Evolutionary conservation across 2,888 invertebrate genomes (phyloP).

Genomic region (Fragum fragum): DNA sequence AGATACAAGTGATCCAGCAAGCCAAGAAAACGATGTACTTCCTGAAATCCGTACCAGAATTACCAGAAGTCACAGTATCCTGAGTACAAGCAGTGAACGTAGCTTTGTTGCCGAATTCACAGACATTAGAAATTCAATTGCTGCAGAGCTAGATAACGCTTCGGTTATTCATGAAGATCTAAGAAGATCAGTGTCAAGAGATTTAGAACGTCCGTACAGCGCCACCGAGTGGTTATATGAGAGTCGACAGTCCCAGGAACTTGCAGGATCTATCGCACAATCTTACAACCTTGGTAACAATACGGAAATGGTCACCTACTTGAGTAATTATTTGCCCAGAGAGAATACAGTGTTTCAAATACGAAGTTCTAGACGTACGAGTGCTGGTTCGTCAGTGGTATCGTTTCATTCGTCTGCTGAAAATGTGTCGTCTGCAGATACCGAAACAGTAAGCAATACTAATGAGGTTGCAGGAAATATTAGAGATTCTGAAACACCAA

Average conservation of each 20-base stretch:
- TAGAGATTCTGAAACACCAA: constrained; percentile 58
- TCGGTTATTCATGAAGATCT: constrained; percentile 67
- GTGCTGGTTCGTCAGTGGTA: constrained; percentile 48
- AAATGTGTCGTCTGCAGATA: constrained; percentile 47
- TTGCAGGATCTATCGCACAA: constrained; percentile 79
- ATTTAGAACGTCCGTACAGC: constrained; percentile 56
- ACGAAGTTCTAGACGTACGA: constrained; percentile 37
- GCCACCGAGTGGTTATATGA: constrained; percentile 65
- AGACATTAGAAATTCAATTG: constrained; percentile 64
- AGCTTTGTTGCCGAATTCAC: constrained; percentile 64
- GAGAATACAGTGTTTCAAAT: constrained; percentile 60
- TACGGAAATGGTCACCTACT: constrained; percentile 75
- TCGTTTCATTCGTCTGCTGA: constrained; percentile 58
- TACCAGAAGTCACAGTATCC: constrained; percentile 34
- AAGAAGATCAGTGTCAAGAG: constrained; percentile 62
- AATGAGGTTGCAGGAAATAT: constrained; percentile 25
- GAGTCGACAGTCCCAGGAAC: constrained; percentile 67
- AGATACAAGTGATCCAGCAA: background rate
- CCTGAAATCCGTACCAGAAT: constrained; percentile 9
- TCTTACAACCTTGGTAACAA: constrained; percentile 78
- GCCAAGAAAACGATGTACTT: background rate
- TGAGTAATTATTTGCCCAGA: constrained; percentile 73
- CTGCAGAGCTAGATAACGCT: constrained; percentile 68
- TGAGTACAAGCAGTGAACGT: constrained; percentile 33
- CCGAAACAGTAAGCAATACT: constrained; percentile 30